Percentiles rank a stretch among this genome's conserved stretches.
These are phyloP conservation scores for Luehdorfia chinensis DNA, from an alignment of 1,140 invertebrate species.

Conservation along the genomic window DNA sequence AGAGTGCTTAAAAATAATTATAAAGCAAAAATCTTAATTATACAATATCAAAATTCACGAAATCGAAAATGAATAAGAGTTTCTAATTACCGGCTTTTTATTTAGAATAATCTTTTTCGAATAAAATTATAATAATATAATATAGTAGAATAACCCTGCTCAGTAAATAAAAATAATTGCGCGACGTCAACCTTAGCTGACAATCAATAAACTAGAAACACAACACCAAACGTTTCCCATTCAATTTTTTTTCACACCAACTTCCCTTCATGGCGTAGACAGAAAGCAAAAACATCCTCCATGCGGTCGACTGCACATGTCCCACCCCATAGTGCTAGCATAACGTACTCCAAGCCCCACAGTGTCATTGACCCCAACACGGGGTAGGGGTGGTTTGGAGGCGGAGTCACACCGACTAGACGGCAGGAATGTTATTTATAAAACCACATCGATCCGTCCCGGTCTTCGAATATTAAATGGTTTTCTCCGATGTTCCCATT, in stretches of 20 bases:
- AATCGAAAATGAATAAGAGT: no score
- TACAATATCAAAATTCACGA: no score
- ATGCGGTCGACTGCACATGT: constrained; percentile 19
- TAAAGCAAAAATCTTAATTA: no score
- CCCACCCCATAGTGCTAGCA: constrained; percentile 7
- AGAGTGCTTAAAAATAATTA: no score
- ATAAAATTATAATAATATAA: no score
- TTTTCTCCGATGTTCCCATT: constrained; percentile 16
- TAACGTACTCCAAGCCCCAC: constrained; percentile 12
- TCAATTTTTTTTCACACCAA: constrained; percentile 4
- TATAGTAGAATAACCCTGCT: no score
- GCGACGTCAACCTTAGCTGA: no score
- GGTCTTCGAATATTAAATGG: constrained; percentile 24
- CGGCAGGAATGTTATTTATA: constrained; percentile 32
- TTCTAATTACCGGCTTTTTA: no score
- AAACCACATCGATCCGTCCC: constrained; percentile 32
- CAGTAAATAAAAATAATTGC: no score
- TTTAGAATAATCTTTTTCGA: no score
- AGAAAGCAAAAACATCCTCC: constrained; percentile 13
- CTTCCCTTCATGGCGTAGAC: constrained; percentile 13
- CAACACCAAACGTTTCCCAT: constrained; percentile 3
- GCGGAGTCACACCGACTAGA: constrained; percentile 19
- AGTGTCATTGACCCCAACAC: constrained; percentile 24
- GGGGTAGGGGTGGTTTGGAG: constrained; percentile 16
- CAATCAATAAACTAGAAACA: constrained; percentile 5